These are phyloP conservation scores for Dipodomys merriami DNA, from an alignment of 2,113 vertebrate genomes.

Conservation along the genomic window DNA sequence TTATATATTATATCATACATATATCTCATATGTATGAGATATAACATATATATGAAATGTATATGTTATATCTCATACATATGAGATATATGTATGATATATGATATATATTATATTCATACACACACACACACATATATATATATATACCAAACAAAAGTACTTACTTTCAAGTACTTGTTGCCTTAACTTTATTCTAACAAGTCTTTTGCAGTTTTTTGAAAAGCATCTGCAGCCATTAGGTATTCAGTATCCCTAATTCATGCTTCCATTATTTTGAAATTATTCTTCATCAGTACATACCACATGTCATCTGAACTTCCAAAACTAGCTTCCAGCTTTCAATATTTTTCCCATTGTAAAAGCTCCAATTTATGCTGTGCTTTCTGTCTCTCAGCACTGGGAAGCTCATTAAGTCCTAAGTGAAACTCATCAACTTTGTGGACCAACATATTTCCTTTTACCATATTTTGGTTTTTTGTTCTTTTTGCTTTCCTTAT, in stretches of 20 bases:
- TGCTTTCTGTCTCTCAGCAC: neutral
- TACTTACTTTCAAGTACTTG: conserved; percentile 28
- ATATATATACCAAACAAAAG: neutral
- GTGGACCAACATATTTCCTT: neutral
- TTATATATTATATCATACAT: too few relatives aligned
- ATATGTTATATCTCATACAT: too few relatives aligned
- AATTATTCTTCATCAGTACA: neutral
- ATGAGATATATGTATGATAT: too few relatives aligned
- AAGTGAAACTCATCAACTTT: neutral
- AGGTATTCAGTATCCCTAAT: neutral
- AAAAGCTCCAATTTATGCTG: neutral
- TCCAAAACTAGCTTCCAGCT: neutral
- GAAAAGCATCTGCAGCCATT: neutral
- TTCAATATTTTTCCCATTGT: neutral
- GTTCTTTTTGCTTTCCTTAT: neutral
- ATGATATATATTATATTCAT: too few relatives aligned
- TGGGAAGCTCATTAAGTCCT: neutral
- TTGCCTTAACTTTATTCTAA: neutral
- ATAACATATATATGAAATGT: too few relatives aligned
- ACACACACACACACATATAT: too few relatives aligned
- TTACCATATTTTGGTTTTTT: neutral
- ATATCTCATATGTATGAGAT: too few relatives aligned
- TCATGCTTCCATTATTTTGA: neutral
- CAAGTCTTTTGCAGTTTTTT: neutral
- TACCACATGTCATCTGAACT: neutral